A percentile compares a stretch with the other conserved stretches of the same genome.
Conservation (phyloP, 2,113 vertebrate genomes). For the Syngnathoides biaculeatus region DNA sequence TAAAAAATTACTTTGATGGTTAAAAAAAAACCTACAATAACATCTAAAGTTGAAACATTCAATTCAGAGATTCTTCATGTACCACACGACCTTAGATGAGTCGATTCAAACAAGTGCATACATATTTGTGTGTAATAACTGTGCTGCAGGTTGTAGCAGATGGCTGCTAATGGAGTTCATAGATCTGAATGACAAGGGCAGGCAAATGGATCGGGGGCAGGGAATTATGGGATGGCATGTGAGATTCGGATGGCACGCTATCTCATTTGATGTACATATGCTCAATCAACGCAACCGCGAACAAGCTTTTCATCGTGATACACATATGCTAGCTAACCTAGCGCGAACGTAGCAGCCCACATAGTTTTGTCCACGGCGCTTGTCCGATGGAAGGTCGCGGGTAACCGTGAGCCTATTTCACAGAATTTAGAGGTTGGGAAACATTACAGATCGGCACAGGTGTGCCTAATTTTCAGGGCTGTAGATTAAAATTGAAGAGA, state of each 20-base stretch:
- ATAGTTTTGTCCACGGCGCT: background rate
- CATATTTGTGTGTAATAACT: conserved; percentile 40
- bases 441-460: background rate
- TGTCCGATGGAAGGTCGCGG: too few species aligned
- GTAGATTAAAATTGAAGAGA: too few species aligned
- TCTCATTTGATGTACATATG: conserved; percentile 24
- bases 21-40: too few species aligned
- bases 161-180: conserved; percentile 79
- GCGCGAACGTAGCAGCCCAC: background rate
- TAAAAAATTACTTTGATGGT: too few species aligned
- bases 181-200: conserved; percentile 78
- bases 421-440: background rate
- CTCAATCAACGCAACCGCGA: conserved; percentile 17
- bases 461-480: background rate
- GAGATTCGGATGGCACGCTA: conserved; percentile 19
- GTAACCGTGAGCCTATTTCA: too few species aligned
- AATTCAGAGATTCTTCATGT: too few species aligned
- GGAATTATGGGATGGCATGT: conserved; percentile 44
- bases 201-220: conserved; percentile 59
- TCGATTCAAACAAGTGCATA: conserved; percentile 15
- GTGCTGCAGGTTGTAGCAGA: conserved; percentile 80
- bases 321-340: background rate
- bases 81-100: conserved; percentile 6
- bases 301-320: background rate
- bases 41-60: too few species aligned